A percentile compares a stretch with the other conserved stretches of the same genome.
These are phyloP conservation scores for Caenorhabditis briggsae DNA, from an alignment of 1,140 invertebrate species.

Conservation along the genomic window DNA sequence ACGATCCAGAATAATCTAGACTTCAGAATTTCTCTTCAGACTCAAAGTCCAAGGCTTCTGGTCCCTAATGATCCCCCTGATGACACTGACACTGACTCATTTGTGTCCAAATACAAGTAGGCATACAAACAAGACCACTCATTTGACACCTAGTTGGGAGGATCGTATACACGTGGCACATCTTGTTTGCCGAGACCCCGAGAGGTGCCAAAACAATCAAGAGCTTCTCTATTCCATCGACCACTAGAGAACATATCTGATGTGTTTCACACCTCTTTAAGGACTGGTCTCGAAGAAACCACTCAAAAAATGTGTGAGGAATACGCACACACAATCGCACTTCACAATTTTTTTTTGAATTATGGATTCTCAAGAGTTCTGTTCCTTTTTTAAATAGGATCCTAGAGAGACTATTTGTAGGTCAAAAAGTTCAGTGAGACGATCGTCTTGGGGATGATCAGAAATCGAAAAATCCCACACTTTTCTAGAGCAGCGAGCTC, in stretches of 20 bases:
- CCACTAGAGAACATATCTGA: too few relatives aligned
- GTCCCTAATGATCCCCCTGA: background rate
- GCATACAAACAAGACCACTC: conserved; percentile 10
- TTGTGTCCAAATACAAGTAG: background rate
- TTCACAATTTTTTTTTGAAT: conserved; percentile 13
- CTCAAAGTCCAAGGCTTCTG: background rate
- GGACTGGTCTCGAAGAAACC: conserved; percentile 15
- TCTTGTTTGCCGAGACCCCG: background rate
- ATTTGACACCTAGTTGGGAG: conserved; percentile 50
- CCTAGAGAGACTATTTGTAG: background rate
- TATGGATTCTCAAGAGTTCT: conserved; percentile 10
- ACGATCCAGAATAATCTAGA: too few relatives aligned
- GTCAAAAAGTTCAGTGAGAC: background rate
- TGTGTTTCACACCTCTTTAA: conserved; percentile 32
- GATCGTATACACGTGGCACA: background rate
- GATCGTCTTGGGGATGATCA: too few relatives aligned
- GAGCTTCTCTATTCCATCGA: background rate
- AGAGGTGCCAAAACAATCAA: conserved; percentile 54
- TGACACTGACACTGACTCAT: conserved; percentile 47
- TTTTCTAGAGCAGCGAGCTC: too few relatives aligned
- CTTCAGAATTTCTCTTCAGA: too few relatives aligned
- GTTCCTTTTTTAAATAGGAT: background rate
- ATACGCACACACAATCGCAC: conserved; percentile 23
- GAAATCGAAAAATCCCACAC: too few relatives aligned
- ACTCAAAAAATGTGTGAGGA: background rate